Percentiles rank a stretch among this genome's conserved stretches.
Evolutionary conservation across 2,113 vertebrate genomes (phyloP).

Genomic region (Montifringilla adamsi): DNA sequence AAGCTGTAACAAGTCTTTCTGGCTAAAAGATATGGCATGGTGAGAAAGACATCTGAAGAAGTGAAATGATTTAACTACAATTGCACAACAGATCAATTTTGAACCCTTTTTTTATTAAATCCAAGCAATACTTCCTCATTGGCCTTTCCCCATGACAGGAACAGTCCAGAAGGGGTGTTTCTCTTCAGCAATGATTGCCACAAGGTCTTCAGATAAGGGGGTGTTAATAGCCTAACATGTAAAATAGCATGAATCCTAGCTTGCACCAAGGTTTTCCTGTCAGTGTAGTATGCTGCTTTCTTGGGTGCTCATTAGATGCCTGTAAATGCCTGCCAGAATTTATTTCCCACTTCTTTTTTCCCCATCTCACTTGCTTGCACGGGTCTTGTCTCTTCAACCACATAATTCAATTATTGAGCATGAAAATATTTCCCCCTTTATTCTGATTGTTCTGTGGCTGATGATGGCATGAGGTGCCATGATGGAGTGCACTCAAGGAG

Average conservation of each 20-base stretch:
- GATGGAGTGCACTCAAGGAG: constrained; percentile 43
- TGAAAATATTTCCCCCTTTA: constrained; percentile 38
- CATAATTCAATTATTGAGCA: constrained; percentile 41
- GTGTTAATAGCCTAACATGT: background rate
- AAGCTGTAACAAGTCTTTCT: background rate
- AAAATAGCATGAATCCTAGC: background rate
- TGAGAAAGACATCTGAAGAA: background rate
- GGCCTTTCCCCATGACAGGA: background rate
- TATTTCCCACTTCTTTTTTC: background rate
- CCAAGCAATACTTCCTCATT: background rate
- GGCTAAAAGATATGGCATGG: background rate
- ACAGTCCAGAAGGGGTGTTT: background rate
- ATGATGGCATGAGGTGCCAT: constrained; percentile 13
- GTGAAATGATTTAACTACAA: background rate
- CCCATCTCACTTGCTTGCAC: background rate
- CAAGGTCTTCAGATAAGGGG: background rate
- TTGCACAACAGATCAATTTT: background rate
- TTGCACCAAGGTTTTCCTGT: background rate
- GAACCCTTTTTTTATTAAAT: background rate
- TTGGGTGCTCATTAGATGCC: background rate
- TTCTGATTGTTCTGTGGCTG: constrained; percentile 35
- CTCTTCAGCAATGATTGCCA: background rate
- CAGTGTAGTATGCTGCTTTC: background rate
- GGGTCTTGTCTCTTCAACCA: constrained; percentile 29
- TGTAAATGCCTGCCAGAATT: constrained; percentile 4